Conservation (phyloP, 2,797 vertebrate species). For the Sardinella longiceps region DNA sequence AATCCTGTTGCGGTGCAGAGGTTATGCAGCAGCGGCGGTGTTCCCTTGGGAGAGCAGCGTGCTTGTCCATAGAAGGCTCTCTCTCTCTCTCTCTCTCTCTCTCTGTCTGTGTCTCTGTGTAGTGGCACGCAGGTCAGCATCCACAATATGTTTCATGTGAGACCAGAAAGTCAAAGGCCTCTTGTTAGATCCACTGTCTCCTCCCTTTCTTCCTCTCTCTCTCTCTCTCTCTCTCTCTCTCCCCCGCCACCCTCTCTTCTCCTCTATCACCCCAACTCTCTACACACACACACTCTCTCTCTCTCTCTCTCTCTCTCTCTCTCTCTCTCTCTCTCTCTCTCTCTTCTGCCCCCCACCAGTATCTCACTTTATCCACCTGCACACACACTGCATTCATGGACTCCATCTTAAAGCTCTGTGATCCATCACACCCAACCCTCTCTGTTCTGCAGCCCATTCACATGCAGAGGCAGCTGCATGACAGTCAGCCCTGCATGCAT, state of each 20-base stretch:
- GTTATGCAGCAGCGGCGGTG: neutral
- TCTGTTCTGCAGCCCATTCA: neutral
- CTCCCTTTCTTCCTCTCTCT: neutral
- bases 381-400: neutral
- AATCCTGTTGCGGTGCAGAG: neutral
- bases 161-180: neutral
- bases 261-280: neutral
- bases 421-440: neutral
- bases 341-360: neutral
- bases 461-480: neutral
- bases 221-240: neutral
- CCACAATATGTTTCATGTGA: neutral
- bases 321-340: slow-evolving; percentile 18
- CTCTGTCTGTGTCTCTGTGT: neutral
- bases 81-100: neutral
- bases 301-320: neutral
- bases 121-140: neutral
- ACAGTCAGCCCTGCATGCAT: neutral
- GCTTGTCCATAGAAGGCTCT: neutral
- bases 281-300: too few relatives aligned
- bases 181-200: slow-evolving; percentile 40
- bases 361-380: neutral
- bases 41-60: neutral
- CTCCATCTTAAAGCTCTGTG: neutral
- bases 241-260: neutral